Evolutionary conservation across 2,113 vertebrate species (phyloP).

Genomic region (Mesembrinibis cayennensis): DNA sequence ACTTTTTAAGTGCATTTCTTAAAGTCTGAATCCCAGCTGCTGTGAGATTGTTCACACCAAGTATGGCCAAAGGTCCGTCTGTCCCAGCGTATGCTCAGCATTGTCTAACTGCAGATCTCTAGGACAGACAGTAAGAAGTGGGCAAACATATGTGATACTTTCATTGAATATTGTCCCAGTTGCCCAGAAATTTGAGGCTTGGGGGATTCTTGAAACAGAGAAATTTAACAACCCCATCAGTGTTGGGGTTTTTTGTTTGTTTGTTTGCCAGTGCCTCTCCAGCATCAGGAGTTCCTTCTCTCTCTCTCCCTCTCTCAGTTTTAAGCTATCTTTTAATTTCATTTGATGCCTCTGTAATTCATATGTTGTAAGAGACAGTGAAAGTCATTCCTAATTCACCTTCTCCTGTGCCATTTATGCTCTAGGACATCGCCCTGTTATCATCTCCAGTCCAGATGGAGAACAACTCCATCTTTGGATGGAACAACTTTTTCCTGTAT

Average conservation of each 20-base stretch:
- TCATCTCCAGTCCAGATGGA: neutral
- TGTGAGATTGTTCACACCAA: neutral
- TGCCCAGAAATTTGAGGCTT: neutral
- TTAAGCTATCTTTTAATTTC: neutral
- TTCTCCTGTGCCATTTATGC: neutral
- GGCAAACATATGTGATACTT: accelerated
- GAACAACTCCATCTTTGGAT: too few species aligned
- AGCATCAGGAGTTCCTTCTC: neutral
- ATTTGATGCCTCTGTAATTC: neutral
- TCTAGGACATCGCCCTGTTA: neutral
- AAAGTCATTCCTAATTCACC: neutral
- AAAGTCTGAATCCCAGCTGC: neutral
- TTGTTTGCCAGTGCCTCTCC: neutral
- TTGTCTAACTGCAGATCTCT: neutral
- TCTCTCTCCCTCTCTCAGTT: neutral
- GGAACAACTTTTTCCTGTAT: neutral
- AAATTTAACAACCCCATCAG: neutral
- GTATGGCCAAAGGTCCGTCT: accelerated
- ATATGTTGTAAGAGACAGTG: neutral
- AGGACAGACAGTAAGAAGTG: neutral
- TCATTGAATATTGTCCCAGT: accelerated
- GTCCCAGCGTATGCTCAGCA: too few species aligned
- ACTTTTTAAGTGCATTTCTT: neutral
- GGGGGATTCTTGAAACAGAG: neutral
- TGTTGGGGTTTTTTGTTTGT: neutral